Evolutionary conservation across 2,888 invertebrate genomes (phyloP), one percentile per base, ranked within the genome.

Genomic region (Thecophora atra): DNA sequence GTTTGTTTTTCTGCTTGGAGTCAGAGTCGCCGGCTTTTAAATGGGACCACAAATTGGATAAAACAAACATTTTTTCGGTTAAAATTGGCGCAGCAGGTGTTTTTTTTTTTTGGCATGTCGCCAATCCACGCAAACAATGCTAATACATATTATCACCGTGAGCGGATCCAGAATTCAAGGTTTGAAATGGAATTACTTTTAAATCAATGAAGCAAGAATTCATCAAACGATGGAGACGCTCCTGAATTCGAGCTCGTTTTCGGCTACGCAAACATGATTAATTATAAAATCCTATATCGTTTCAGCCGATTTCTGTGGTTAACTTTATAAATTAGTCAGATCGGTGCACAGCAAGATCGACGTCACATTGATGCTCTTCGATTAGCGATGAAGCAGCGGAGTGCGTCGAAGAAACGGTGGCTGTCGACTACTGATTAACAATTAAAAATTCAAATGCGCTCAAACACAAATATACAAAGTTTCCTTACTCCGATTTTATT

Each of bases 381-480:
- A 37, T 37, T 37, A 8, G 11, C 37, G 37, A 37, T 37, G 11
- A 37, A 37, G 37, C 51, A 62, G 60, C 51, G 17, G 19, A 37
- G 21, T 47, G 47, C 47, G 15, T n/a, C 47, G 11, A 47, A 15
- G 17, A 76, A 76, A 74, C 79, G 73, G 81, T 80, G 79, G 81
- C 81, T 80, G 82, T 15, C 47, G n/a, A n/a, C n/a, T 37, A 37
- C 81, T 80, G 82, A 81, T 81, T 81, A 78, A 78, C 80, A 82
- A 82, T 82, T 83, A 82, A 79, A 77, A 82, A 82, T 82, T 81
- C 81, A 82, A 82, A 82, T 82, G 19, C 8, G 6, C 47, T 8
- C 17, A 17, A n/a, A 30, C 60, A 60, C 1, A 37, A 37, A 37
- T 11, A 37, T 37, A 37, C 37, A 37, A 37, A 37, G 11, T 2